Evolutionary conservation across 2,888 invertebrate genomes (phyloP), one percentile per base, ranked within the genome.

Genomic region (Opisthograptis luteolata): DNA sequence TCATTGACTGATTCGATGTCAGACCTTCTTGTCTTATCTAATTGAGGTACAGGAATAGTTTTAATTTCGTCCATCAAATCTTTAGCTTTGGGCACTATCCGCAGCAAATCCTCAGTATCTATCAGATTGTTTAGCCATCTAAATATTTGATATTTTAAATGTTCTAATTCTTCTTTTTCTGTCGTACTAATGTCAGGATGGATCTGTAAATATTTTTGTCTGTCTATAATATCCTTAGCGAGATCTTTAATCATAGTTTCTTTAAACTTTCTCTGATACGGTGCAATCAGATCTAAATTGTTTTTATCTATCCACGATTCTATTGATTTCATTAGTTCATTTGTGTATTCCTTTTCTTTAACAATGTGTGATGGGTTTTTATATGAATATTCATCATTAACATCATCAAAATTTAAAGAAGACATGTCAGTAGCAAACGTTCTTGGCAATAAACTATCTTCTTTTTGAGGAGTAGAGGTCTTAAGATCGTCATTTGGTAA

Each of bases 61-160:
- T 60, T 66, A 13, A 76, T 53, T n/a, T 52, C 28, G 2, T 48
- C 15, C 52, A 72, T 66, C 8, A 81, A 55, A 1, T 51, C 34
- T 9, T 63, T 55, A 1, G 66, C 60, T 9, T 59, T 56, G 1
- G 57, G 30, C 39, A 71, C 61, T 9, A 66, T 53, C 6, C 24
- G 17, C 1, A 55, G 27, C 24, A 80, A 46, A 13, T 65, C 55
- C 8, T 62, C 47, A 1, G 36, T 31, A 12, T 68, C 61, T 3
- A 72, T 37, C 1, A 83, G 55, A 50, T 80, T 84, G 43, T 76
- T 76, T 1, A 82, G 66, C 79, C 79, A 83, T 75, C 83, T 86
- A 51, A 79, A 86, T 59, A 87, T 81, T 27, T 81, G 82, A 67
- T 79, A 87, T 45, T 79, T 84, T 8, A 87, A 68, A 62, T 78